Base-by-base conservation (phyloP, 2,888 invertebrate genomes). In the Eubasilissa splendida region DNA sequence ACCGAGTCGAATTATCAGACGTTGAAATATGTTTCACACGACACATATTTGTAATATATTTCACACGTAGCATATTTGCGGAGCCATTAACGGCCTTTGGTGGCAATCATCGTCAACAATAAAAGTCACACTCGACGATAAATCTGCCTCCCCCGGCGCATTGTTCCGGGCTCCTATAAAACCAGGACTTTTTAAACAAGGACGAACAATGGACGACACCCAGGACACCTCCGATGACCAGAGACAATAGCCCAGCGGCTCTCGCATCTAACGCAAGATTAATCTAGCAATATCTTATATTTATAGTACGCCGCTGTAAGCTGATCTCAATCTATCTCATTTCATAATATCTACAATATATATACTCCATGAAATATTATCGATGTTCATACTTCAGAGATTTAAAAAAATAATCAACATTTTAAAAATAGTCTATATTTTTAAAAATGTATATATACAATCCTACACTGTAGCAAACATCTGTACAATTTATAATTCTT, bases 61-160 rank as follows among this genome's bases (percentile, higher is more conserved):
- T 22, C 42, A 52, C 60, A 56, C 22, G 59, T 53, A 31, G 22
- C 52, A 60, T 76, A 74, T 74, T 74, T 74, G 74, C 50, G 31
- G 52, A 76, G 79, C 78, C 80, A 82, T 82, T 82, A 82, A 77
- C 76, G 73, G 50, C 58, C 68, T 75, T 78, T 76, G 73, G 75
- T 71, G 77, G 78, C 83, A 82, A 81, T 83, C 80, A 80, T 66
- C 74, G 77, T 73, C 78, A 75, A 82, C 81, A 80, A 83, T 83
- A 83, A 83, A 83, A 83, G 83, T 82, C 81, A 80, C 66, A 77
- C 76, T 77, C 65, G 83, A 81, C 76, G 77, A 83, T 82, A 80
- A 81, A 82, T 80, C 81, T 79, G 68, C 77, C 68, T 53, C 73
- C 77, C 77, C 31, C 79, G 63, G 33, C 63, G 50, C 31, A 73